A percentile compares a stretch with the other conserved stretches of the same genome.
Conservation (phyloP, 2,888 invertebrate genomes). For the Drosophila aldrichi region DNA sequence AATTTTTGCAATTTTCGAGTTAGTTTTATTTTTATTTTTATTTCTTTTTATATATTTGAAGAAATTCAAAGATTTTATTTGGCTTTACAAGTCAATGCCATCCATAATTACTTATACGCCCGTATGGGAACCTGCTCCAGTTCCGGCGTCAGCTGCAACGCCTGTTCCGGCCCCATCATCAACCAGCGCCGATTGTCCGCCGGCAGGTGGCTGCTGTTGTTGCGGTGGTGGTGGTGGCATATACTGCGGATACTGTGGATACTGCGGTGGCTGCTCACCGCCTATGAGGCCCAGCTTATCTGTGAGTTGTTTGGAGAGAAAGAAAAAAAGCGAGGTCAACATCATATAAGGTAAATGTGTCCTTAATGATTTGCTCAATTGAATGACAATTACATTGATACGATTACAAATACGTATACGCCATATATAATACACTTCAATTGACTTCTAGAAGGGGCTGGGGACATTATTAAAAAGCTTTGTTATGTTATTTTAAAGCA, state of each 20-base stretch:
- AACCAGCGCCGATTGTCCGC: constrained; percentile 84
- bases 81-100: constrained; percentile 57
- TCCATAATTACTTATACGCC: constrained; percentile 68
- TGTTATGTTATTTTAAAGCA: constrained; percentile 41
- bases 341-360: neutral
- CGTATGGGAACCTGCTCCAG: constrained; percentile 31
- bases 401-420: constrained; percentile 51
- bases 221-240: constrained; percentile 86
- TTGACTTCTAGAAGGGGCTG: constrained; percentile 26
- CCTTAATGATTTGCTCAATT: constrained; percentile 20
- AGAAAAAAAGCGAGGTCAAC: constrained; percentile 23
- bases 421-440: constrained; percentile 67
- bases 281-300: constrained; percentile 85
- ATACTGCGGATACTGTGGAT: constrained; percentile 85
- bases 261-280: constrained; percentile 83
- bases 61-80: constrained; percentile 23
- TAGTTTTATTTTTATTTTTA: constrained; percentile 42
- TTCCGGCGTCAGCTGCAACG: constrained; percentile 46
- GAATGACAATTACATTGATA: constrained; percentile 64
- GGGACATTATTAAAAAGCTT: constrained; percentile 38
- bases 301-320: constrained; percentile 32
- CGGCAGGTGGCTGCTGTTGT: constrained; percentile 87
- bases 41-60: constrained; percentile 46
- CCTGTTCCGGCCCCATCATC: constrained; percentile 69
- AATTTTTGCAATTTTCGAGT: constrained; percentile 54